phyloP scores from a whole-genome alignment of 2,797 vertebrate species.

The Neosilurus hyrtlii region DNA sequence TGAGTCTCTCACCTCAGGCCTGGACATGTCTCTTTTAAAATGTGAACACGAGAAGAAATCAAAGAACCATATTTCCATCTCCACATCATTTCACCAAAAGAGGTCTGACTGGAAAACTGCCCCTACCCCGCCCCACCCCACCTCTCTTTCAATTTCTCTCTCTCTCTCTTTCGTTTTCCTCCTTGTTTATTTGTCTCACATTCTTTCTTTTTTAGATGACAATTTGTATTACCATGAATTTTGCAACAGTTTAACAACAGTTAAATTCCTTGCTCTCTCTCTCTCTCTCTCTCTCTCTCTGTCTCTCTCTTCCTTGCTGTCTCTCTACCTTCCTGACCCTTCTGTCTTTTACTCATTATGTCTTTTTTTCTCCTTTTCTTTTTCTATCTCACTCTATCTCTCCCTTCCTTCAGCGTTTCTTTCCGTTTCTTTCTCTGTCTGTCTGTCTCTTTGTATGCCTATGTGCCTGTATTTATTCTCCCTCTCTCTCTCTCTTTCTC shows the following conservation, averaged over 20 bases:
- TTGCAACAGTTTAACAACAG: too few relatives aligned
- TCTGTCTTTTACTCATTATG: background rate
- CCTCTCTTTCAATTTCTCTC: background rate
- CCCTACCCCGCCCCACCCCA: background rate
- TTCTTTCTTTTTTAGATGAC: too few relatives aligned
- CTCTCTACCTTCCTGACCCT: too few relatives aligned
- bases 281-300: too few relatives aligned
- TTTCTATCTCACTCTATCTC: background rate
- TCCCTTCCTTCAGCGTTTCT: background rate
- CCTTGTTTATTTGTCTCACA: too few relatives aligned
- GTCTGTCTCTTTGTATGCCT: background rate
- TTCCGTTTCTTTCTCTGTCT: background rate
- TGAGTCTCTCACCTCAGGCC: conserved; percentile 42
- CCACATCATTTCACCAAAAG: conserved; percentile 31
- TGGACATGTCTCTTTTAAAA: conserved; percentile 25
- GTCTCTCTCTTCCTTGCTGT: too few relatives aligned
- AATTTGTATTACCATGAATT: too few relatives aligned
- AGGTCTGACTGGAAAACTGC: conserved; percentile 19
- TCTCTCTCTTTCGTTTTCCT: background rate
- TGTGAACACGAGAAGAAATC: conserved; percentile 38
- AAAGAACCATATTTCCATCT: conserved; percentile 35
- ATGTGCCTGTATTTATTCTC: too few relatives aligned
- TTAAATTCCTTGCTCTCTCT: too few relatives aligned
- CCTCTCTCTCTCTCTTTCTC: background rate
- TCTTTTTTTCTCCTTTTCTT: background rate